phyloP scores from a whole-genome alignment of 2,888 invertebrate species.

The Lysandra coridon region DNA sequence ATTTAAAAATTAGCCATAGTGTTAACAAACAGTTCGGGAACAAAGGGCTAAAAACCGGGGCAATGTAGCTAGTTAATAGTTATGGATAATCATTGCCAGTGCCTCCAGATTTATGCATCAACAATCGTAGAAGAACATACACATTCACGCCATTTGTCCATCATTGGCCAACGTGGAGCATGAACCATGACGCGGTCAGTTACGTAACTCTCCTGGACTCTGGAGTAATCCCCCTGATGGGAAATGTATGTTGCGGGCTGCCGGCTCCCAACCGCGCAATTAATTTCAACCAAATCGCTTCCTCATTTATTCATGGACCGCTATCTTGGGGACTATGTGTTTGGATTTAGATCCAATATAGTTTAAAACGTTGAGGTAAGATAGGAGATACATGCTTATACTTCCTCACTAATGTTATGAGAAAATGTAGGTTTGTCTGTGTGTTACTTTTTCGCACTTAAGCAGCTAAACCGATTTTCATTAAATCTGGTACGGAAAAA shows the following conservation, averaged over 20 bases:
- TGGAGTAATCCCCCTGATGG: slow-evolving; percentile 25
- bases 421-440: too few relatives aligned
- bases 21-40: too few relatives aligned
- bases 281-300: slow-evolving; percentile 26
- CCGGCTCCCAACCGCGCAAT: slow-evolving; percentile 18
- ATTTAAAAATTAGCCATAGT: too few relatives aligned
- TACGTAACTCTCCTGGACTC: background rate
- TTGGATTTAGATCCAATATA: slow-evolving; percentile 5
- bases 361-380: background rate
- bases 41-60: too few relatives aligned
- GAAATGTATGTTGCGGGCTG: slow-evolving; percentile 23
- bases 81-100: too few relatives aligned
- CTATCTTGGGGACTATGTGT: slow-evolving; percentile 12
- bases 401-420: too few relatives aligned
- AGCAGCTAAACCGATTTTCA: too few relatives aligned
- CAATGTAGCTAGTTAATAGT: too few relatives aligned
- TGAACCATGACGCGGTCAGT: slow-evolving; percentile 3
- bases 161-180: background rate
- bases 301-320: slow-evolving; percentile 22
- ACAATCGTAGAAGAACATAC: background rate
- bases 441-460: too few relatives aligned
- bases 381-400: background rate
- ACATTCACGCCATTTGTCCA: background rate
- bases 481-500: too few relatives aligned
- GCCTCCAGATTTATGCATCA: too few relatives aligned